phyloP scores from a whole-genome alignment of 2,797 vertebrate genomes.

The Botia almorhae region DNA sequence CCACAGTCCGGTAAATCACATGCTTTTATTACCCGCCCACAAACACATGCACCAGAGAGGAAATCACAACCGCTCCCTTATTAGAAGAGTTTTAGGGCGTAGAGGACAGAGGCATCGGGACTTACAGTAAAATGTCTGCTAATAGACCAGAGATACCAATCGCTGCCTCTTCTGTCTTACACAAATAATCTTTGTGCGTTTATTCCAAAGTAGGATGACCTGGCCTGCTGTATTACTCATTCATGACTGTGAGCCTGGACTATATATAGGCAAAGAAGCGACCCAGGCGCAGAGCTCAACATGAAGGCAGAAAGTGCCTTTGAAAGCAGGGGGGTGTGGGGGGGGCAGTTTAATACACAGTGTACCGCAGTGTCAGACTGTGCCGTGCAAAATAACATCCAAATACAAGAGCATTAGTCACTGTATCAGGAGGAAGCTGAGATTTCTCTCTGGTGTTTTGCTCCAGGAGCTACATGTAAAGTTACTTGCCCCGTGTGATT shows the following conservation, averaged over 20 bases:
- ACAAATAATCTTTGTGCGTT: constrained; percentile 21
- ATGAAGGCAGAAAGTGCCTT: constrained; percentile 48
- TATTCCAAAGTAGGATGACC: constrained; percentile 55
- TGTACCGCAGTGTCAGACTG: constrained; percentile 15
- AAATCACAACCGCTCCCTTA: constrained; percentile 29
- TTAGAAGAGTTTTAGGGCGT: constrained; percentile 22
- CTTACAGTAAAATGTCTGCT: background rate
- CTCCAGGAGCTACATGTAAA: background rate
- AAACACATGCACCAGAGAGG: background rate
- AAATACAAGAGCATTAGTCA: constrained; percentile 30
- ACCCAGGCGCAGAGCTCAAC: constrained; percentile 32
- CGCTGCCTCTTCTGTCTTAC: background rate
- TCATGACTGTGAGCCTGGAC: constrained; percentile 40
- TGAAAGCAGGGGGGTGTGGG: constrained; percentile 1
- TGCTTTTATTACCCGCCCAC: constrained; percentile 33
- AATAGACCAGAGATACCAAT: constrained; percentile 25
- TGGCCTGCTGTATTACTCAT: constrained; percentile 52
- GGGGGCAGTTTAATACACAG: constrained; percentile 28
- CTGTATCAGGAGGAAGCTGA: constrained; percentile 20
- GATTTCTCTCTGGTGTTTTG: no score
- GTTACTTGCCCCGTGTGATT: background rate
- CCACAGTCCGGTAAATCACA: constrained; percentile 37
- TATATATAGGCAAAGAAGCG: constrained; percentile 54
- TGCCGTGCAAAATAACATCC: constrained; percentile 3
- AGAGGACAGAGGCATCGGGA: background rate